phyloP scores from a whole-genome alignment of 2,113 vertebrate species.

The Scomber scombrus region DNA sequence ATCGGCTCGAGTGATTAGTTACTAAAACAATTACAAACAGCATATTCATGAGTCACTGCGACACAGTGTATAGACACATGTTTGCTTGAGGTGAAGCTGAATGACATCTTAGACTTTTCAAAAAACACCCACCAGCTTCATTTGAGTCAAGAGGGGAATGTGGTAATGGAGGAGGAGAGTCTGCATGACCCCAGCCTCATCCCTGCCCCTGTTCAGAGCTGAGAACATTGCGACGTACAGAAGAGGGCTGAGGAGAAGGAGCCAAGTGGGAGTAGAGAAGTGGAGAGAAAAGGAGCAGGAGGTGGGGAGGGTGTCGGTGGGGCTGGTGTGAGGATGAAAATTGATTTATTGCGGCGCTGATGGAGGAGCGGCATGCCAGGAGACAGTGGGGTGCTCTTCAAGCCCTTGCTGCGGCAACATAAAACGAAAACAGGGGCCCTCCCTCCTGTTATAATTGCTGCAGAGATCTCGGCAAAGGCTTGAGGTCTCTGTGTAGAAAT shows the following conservation, averaged over 20 bases:
- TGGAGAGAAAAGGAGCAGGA: constrained; percentile 58
- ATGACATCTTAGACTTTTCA: constrained; percentile 15
- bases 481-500: constrained; percentile 69
- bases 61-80: constrained; percentile 12
- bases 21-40: not conserved
- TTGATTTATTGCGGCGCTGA: constrained; percentile 87
- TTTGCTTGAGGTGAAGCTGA: constrained; percentile 31
- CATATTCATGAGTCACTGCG: not conserved
- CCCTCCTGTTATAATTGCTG: constrained; percentile 83
- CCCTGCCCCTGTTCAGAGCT: constrained; percentile 31
- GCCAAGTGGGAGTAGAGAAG: constrained; percentile 63
- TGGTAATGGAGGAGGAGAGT: constrained; percentile 5
- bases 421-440: constrained; percentile 78
- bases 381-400: constrained; percentile 79
- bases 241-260: constrained; percentile 51
- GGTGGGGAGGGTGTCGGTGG: constrained; percentile 59
- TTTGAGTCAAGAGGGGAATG: constrained; percentile 19
- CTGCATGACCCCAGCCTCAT: constrained; percentile 35
- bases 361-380: constrained; percentile 84
- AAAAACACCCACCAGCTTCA: constrained; percentile 26
- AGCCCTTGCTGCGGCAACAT: constrained; percentile 80
- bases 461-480: constrained; percentile 77
- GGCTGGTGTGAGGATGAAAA: constrained; percentile 81
- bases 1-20: not conserved
- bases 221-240: constrained; percentile 33